phyloP scores from a whole-genome alignment of 2,797 vertebrate genomes.

The Sarcoramphus papa region DNA sequence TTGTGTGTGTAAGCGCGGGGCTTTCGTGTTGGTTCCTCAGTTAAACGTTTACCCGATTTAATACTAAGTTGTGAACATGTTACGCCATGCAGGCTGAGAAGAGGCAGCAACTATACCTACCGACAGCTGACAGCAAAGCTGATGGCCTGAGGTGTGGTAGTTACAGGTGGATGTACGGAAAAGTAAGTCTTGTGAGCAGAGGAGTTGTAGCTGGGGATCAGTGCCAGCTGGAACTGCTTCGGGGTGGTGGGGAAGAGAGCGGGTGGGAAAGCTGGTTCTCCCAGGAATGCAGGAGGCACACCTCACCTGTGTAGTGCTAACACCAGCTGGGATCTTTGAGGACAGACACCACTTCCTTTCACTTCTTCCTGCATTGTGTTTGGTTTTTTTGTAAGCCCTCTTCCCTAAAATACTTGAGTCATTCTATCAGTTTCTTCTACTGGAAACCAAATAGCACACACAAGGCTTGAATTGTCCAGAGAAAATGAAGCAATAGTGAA shows the following conservation, averaged over 20 bases:
- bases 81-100: neutral
- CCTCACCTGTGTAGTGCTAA: neutral
- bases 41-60: neutral
- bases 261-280: too few relatives aligned
- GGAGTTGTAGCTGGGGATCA: neutral
- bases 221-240: neutral
- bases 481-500: neutral
- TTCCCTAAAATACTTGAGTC: neutral
- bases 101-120: neutral
- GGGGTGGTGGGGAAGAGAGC: too few relatives aligned
- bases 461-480: neutral
- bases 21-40: too few relatives aligned
- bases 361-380: neutral
- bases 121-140: neutral
- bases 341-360: neutral
- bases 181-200: too few relatives aligned
- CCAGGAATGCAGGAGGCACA: too few relatives aligned
- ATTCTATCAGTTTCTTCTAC: neutral
- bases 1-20: rapidly evolving
- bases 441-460: neutral
- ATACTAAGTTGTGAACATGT: rapidly evolving
- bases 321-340: neutral
- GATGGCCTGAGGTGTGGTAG: too few relatives aligned
- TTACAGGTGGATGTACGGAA: neutral
- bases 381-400: neutral